Conservation (phyloP, 35 echinoderm and acorn worm species). For the Hemicentrotus pulcherrimus region DNA sequence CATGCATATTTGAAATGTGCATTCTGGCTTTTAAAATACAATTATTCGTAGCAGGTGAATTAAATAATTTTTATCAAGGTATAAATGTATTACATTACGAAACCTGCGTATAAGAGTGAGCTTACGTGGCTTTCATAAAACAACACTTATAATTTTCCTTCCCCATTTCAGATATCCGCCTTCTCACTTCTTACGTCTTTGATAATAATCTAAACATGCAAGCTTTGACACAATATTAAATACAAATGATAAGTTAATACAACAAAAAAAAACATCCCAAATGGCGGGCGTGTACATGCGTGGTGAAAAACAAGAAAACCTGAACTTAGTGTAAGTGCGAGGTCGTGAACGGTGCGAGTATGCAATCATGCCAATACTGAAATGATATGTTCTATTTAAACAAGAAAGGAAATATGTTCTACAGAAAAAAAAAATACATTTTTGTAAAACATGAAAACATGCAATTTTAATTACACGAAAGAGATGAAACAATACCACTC, state of each 20-base stretch:
- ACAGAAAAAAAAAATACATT: too few relatives aligned
- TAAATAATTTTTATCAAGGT: too few relatives aligned
- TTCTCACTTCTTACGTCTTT: neutral
- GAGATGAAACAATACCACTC: neutral
- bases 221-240: neutral
- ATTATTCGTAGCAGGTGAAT: too few relatives aligned
- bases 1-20: too few relatives aligned
- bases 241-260: neutral
- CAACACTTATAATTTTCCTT: neutral
- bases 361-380: neutral
- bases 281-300: neutral
- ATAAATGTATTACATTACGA: too few relatives aligned
- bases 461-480: neutral
- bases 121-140: too few relatives aligned
- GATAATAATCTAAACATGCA: neutral
- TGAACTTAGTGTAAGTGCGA: neutral
- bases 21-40: too few relatives aligned
- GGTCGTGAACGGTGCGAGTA: neutral
- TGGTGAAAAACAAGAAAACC: neutral
- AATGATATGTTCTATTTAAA: neutral
- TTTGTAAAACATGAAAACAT: too few relatives aligned
- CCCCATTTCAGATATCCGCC: neutral
- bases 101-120: too few relatives aligned
- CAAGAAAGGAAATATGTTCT: too few relatives aligned
- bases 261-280: neutral